A percentile compares a stretch with the other conserved stretches of the same genome.
phyloP scores from a whole-genome alignment of 1,140 invertebrate species.

The Lordiphosa collinella region DNA sequence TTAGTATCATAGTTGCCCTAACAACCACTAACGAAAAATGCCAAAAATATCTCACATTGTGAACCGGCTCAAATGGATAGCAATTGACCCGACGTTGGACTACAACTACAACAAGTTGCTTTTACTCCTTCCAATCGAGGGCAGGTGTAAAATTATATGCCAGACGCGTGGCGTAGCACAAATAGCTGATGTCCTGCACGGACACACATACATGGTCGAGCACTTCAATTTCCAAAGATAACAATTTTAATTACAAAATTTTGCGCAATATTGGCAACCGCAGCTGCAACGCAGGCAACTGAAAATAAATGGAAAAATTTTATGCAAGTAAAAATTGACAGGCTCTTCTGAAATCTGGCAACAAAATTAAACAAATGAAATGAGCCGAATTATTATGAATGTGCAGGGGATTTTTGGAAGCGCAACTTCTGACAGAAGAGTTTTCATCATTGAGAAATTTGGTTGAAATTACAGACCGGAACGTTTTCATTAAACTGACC shows the following conservation, averaged over 20 bases:
- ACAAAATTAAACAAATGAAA: no score
- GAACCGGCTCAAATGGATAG: slow-evolving; percentile 31
- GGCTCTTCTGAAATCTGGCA: no score
- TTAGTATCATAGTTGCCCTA: slow-evolving; percentile 20
- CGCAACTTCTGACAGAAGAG: no score
- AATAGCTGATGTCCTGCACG: slow-evolving; percentile 52
- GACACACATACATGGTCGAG: slow-evolving; percentile 14
- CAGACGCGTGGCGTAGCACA: slow-evolving; percentile 47
- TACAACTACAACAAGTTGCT: slow-evolving; percentile 1
- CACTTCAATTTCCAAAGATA: slow-evolving; percentile 50
- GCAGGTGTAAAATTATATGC: slow-evolving; percentile 69
- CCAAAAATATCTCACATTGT: slow-evolving; percentile 41
- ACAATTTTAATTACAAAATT: slow-evolving; percentile 65
- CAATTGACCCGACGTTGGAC: slow-evolving; percentile 42
- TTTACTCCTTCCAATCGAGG: slow-evolving; percentile 14
- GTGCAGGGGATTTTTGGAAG: no score
- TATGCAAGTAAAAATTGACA: background rate
- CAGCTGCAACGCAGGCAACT: background rate
- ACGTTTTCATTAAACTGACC: background rate
- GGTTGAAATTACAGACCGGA: background rate
- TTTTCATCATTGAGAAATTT: background rate
- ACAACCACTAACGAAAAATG: slow-evolving; percentile 19
- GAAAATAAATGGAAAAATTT: background rate
- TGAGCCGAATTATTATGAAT: no score
- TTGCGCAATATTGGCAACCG: slow-evolving; percentile 38